Evolutionary conservation across 2,888 invertebrate species (phyloP).

Genomic region (Caenorhabditis sp.): DNA sequence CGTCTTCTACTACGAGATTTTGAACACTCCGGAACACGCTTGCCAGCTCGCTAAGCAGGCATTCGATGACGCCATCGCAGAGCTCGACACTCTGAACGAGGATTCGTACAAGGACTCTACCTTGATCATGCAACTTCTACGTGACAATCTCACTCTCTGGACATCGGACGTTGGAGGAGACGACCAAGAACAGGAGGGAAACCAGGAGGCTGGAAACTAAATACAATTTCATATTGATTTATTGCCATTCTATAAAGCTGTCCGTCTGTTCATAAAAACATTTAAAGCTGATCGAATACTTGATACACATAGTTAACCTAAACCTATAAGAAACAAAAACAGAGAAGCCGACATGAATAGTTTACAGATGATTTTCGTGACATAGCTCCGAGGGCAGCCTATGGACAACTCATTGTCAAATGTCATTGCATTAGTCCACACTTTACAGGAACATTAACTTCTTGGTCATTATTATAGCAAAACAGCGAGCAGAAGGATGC

Average conservation of each 20-base stretch:
- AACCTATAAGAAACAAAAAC: no score
- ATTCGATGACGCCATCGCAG: slow-evolving; percentile 99
- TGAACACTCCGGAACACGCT: slow-evolving; percentile 98
- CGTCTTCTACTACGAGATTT: slow-evolving; percentile 99
- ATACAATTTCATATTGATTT: slow-evolving; percentile 50
- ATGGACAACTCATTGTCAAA: no score
- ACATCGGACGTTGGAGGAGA: slow-evolving; percentile 63
- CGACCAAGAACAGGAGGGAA: slow-evolving; percentile 51
- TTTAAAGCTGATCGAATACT: background rate
- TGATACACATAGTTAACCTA: no score
- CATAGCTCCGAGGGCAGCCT: no score
- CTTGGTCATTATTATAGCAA: no score
- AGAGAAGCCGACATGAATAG: no score
- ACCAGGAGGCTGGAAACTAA: slow-evolving; percentile 49
- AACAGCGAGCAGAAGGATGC: no score
- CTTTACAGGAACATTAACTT: no score
- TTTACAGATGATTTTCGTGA: no score
- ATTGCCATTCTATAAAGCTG: slow-evolving; percentile 56
- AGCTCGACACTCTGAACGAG: slow-evolving; percentile 99
- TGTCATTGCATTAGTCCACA: no score
- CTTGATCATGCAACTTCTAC: slow-evolving; percentile 98
- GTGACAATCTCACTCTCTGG: slow-evolving; percentile 76
- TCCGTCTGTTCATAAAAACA: slow-evolving; percentile 22
- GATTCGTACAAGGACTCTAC: slow-evolving; percentile 99
- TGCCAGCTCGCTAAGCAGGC: slow-evolving; percentile 99